Evolutionary conservation across 2,113 vertebrate genomes (phyloP).

Genomic region (Brachyhypopomus occidentalis): DNA sequence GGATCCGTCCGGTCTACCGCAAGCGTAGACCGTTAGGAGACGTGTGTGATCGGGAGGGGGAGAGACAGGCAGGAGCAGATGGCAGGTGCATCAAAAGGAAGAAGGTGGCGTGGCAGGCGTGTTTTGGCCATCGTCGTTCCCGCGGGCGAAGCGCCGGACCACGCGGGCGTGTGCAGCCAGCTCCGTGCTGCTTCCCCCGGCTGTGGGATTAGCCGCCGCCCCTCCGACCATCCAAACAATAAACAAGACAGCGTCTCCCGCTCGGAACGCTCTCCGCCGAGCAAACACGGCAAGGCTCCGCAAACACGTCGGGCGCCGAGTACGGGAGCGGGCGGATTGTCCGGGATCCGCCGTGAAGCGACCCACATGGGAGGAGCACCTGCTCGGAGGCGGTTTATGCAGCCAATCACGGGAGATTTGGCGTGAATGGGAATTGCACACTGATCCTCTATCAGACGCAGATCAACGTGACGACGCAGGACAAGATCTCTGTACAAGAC

Average conservation of each 20-base stretch:
- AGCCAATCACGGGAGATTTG: conserved; percentile 47
- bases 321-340: conserved; percentile 38
- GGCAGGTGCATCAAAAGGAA: conserved; percentile 43
- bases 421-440: conserved; percentile 27
- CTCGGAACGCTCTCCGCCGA: conserved; percentile 41
- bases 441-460: conserved; percentile 6
- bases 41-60: conserved; percentile 2
- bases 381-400: conserved; percentile 33
- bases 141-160: conserved; percentile 50
- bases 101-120: conserved; percentile 39
- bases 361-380: not conserved
- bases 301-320: conserved; percentile 47
- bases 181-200: conserved; percentile 52
- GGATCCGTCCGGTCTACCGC: too few relatives aligned
- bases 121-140: conserved; percentile 29
- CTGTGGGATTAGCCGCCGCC: conserved; percentile 43
- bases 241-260: conserved; percentile 54
- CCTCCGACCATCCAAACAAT: conserved; percentile 50
- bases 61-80: conserved; percentile 31
- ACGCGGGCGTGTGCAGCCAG: conserved; percentile 37
- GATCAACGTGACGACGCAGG: conserved; percentile 23
- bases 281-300: conserved; percentile 53
- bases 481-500: conserved; percentile 12
- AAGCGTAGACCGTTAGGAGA: not conserved
- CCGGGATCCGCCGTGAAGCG: not conserved